Evolutionary conservation across 1,140 invertebrate species (phyloP).

Genomic region (Cephus cinctus): DNA sequence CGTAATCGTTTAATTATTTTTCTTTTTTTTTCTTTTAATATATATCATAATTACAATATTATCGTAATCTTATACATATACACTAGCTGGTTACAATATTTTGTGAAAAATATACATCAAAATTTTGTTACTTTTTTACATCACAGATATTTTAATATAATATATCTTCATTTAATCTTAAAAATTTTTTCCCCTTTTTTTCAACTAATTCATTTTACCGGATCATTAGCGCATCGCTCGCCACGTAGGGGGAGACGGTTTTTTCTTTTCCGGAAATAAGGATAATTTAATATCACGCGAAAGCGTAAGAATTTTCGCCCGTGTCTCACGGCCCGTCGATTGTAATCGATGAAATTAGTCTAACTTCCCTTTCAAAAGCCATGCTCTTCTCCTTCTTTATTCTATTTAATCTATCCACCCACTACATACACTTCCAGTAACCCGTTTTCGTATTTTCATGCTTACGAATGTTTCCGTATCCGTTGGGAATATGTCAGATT

Average conservation of each 20-base stretch:
- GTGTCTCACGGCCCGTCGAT: no score
- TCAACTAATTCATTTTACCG: slow-evolving; percentile 35
- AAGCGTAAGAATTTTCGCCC: no score
- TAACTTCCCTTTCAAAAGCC: no score
- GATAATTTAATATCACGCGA: no score
- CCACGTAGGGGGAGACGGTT: slow-evolving; percentile 19
- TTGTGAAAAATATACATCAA: slow-evolving; percentile 59
- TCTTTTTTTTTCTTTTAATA: slow-evolving; percentile 19
- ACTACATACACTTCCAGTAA: no score
- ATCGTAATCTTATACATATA: slow-evolving; percentile 53
- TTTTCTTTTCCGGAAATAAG: not conserved
- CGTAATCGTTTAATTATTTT: slow-evolving; percentile 31
- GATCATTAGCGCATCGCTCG: slow-evolving; percentile 19
- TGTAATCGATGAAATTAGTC: no score
- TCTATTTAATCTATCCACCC: no score
- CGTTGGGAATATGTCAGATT: no score
- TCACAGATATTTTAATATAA: slow-evolving; percentile 59
- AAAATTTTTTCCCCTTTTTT: slow-evolving; percentile 47
- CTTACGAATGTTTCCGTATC: no score
- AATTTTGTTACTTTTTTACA: slow-evolving; percentile 59
- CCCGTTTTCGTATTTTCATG: no score
- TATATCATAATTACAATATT: slow-evolving; percentile 47
- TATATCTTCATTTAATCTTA: slow-evolving; percentile 54
- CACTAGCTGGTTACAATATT: slow-evolving; percentile 56
- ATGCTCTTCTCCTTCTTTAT: no score